A percentile compares a stretch with the other conserved stretches of the same genome.
These are phyloP conservation scores for Barypeithes pellucidus DNA, from an alignment of 2,888 invertebrate species.

Conservation along the genomic window DNA sequence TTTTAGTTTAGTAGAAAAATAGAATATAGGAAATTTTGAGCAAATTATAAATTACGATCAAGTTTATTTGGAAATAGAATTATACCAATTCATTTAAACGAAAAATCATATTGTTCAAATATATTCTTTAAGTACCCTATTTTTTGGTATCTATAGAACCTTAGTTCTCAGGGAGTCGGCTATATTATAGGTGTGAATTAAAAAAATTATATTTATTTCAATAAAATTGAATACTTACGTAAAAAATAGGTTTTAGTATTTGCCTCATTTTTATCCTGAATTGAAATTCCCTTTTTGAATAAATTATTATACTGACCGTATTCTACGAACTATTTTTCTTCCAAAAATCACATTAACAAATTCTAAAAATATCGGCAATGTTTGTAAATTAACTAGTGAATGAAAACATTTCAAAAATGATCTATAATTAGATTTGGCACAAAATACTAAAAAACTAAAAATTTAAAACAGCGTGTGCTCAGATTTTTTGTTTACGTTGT, in stretches of 20 bases:
- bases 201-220: too few relatives aligned
- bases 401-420: slow-evolving; percentile 46
- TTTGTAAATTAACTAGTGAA: slow-evolving; percentile 50
- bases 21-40: slow-evolving; percentile 15
- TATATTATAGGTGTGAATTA: too few relatives aligned
- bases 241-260: too few relatives aligned
- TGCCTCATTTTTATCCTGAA: too few relatives aligned
- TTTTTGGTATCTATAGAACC: too few relatives aligned
- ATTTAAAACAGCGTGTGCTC: not conserved
- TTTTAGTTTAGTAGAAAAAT: slow-evolving; percentile 19
- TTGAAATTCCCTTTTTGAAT: too few relatives aligned
- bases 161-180: too few relatives aligned
- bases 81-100: not conserved
- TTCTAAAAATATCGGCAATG: slow-evolving; percentile 44
- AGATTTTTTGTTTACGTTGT: slow-evolving; percentile 8
- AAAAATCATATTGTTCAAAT: not conserved
- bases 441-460: not conserved
- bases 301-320: too few relatives aligned
- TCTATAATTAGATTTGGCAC: slow-evolving; percentile 38
- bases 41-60: slow-evolving; percentile 1
- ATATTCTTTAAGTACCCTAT: not conserved
- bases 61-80: not conserved
- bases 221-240: too few relatives aligned
- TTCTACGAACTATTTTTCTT: slow-evolving; percentile 31
- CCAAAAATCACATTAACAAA: slow-evolving; percentile 32